A percentile compares a stretch with the other conserved stretches of the same genome.
Evolutionary conservation across 2,113 vertebrate genomes (phyloP).

Genomic region (Plecturocebus donacophilus): DNA sequence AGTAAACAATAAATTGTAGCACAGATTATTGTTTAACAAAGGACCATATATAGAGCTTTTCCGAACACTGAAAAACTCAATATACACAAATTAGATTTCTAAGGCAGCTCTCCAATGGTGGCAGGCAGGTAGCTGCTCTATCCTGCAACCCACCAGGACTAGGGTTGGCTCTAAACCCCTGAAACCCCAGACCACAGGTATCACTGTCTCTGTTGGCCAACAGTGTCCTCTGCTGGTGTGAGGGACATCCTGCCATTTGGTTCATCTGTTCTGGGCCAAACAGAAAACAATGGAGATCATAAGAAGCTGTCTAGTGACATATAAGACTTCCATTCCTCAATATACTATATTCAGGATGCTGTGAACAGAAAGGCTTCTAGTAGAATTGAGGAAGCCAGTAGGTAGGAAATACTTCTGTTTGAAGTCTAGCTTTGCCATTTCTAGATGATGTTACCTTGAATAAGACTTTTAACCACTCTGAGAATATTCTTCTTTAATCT

Average conservation of each 20-base stretch:
- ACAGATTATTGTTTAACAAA: slow-evolving; percentile 51
- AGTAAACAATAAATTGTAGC: slow-evolving; percentile 22
- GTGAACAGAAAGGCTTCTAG: neutral
- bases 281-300: neutral
- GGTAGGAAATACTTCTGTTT: neutral
- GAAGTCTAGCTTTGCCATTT: slow-evolving; percentile 19
- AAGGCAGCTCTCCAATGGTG: slow-evolving; percentile 9
- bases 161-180: neutral
- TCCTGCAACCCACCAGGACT: neutral
- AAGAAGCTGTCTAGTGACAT: neutral
- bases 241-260: neutral
- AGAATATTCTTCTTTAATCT: slow-evolving; percentile 20
- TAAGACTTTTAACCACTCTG: slow-evolving; percentile 14
- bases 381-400: neutral
- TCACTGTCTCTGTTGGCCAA: neutral
- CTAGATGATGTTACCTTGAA: neutral
- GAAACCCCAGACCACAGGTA: neutral
- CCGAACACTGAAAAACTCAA: slow-evolving; percentile 37
- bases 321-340: neutral
- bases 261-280: neutral
- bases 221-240: neutral
- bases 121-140: neutral
- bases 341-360: neutral
- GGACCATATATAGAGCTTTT: neutral
- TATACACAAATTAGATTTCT: slow-evolving; percentile 4